A percentile compares a stretch with the other conserved stretches of the same genome.
phyloP scores from a whole-genome alignment of 2,797 vertebrate genomes.

The Labeo calbasu region DNA sequence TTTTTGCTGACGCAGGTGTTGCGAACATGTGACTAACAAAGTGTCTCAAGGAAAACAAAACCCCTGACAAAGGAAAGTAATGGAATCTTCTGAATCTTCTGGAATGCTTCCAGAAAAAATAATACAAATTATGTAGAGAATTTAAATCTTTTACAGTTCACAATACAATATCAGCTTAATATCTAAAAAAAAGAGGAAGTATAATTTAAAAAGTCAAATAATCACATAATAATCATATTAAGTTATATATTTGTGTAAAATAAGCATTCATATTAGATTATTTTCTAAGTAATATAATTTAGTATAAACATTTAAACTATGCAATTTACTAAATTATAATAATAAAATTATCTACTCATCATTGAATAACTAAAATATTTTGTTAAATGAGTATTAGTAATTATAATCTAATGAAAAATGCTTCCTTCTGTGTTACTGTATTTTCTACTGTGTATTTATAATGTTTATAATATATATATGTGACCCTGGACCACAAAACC shows the following conservation, averaged over 20 bases:
- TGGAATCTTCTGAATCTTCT: too few relatives aligned
- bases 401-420: neutral
- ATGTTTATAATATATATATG: neutral
- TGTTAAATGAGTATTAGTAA: neutral
- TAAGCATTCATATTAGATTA: neutral
- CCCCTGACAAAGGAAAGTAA: conserved; percentile 31
- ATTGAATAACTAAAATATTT: neutral
- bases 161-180: neutral
- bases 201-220: neutral
- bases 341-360: neutral
- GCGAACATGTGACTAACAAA: conserved; percentile 75
- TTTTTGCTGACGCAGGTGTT: conserved; percentile 76
- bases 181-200: neutral
- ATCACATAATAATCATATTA: neutral
- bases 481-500: too few relatives aligned
- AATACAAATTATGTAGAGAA: neutral
- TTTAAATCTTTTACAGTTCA: neutral
- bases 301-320: neutral
- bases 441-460: neutral
- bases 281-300: neutral
- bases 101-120: conserved; percentile 15
- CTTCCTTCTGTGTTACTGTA: neutral
- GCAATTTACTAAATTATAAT: neutral
- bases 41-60: conserved; percentile 63
- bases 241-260: neutral